phyloP scores from a whole-genome alignment of 2,888 invertebrate species.

The Rutpela maculata region DNA sequence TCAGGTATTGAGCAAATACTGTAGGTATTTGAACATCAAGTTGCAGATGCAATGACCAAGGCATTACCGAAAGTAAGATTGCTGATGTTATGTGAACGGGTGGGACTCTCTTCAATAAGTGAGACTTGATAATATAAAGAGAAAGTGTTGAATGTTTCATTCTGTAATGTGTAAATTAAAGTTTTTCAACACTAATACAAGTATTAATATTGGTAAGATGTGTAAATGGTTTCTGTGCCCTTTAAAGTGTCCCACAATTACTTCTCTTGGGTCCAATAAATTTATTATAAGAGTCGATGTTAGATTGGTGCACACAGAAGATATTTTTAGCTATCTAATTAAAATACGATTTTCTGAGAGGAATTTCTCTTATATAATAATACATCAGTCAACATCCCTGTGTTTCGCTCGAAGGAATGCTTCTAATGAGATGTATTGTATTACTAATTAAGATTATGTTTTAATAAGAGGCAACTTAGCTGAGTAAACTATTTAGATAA shows the following conservation, averaged over 20 bases:
- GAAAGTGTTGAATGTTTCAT: too few species aligned
- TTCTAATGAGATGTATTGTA: constrained; percentile 1
- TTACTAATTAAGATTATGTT: constrained; percentile 17
- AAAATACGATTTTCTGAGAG: neutral
- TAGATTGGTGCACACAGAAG: neutral
- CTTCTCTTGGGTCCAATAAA: neutral
- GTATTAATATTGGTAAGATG: too few species aligned
- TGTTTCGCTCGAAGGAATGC: neutral
- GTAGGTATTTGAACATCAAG: too few species aligned
- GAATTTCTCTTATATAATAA: neutral
- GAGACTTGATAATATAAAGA: too few species aligned
- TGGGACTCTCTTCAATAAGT: too few species aligned
- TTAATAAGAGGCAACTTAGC: constrained; percentile 32
- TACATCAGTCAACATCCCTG: constrained; percentile 8
- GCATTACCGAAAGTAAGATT: too few species aligned
- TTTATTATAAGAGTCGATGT: neutral
- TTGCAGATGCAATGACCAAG: too few species aligned
- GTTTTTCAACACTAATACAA: too few species aligned
- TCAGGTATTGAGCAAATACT: too few species aligned
- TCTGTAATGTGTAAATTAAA: too few species aligned
- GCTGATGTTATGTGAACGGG: too few species aligned
- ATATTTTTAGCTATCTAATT: neutral
- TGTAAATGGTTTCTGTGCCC: neutral
- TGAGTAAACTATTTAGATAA: constrained; percentile 48
- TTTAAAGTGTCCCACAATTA: neutral